A percentile compares a stretch with the other conserved stretches of the same genome.
Evolutionary conservation across 2,888 invertebrate genomes (phyloP).

Genomic region (Pemphredon lugubris): DNA sequence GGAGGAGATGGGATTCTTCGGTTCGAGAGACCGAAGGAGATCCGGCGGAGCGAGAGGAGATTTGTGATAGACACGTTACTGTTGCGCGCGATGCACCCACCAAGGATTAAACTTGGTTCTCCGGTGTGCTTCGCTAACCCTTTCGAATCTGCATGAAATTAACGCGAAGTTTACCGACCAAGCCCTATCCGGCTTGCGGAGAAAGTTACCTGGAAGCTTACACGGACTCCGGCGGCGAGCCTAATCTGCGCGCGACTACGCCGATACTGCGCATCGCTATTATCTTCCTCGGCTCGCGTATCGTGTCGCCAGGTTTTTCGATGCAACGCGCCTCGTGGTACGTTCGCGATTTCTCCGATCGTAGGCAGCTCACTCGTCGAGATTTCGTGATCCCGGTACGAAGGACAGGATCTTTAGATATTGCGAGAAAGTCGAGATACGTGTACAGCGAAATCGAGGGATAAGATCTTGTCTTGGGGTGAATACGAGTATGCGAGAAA

Average conservation of each 20-base stretch:
- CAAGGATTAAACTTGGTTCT: slow-evolving; percentile 59
- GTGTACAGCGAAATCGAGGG: too few species aligned
- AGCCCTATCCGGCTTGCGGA: slow-evolving; percentile 23
- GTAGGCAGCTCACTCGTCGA: too few species aligned
- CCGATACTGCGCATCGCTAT: too few species aligned
- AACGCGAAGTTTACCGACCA: slow-evolving; percentile 60
- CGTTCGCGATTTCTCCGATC: neutral
- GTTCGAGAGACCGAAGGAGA: neutral
- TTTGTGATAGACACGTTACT: slow-evolving; percentile 39
- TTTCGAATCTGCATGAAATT: slow-evolving; percentile 69
- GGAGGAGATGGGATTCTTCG: slow-evolving; percentile 16
- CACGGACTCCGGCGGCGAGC: slow-evolving; percentile 3
- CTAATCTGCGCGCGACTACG: neutral
- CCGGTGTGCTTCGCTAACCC: slow-evolving; percentile 52
- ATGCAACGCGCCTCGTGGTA: neutral
- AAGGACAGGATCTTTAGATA: too few species aligned
- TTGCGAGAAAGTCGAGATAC: too few species aligned
- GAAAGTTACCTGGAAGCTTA: slow-evolving; percentile 59
- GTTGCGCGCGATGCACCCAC: slow-evolving; percentile 44
- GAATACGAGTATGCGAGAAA: too few species aligned
- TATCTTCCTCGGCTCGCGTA: too few species aligned
- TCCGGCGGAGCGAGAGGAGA: slow-evolving; percentile 2
- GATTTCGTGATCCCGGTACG: too few species aligned
- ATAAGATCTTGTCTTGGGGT: too few species aligned
- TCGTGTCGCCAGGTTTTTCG: slow-evolving; percentile 9